phyloP scores from a whole-genome alignment of 2,888 invertebrate genomes.

The Diarsia mendica region DNA sequence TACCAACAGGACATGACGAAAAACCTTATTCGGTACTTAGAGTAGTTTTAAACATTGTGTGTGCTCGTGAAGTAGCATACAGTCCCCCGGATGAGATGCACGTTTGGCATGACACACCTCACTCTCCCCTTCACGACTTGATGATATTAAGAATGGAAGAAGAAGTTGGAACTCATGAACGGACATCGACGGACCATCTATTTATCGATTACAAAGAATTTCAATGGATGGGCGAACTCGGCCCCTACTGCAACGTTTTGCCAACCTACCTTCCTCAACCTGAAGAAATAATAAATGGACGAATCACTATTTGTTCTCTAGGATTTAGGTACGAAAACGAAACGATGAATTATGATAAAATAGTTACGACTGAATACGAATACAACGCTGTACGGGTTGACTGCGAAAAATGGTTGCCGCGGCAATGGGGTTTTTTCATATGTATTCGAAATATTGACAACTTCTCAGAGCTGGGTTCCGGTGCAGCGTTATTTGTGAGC shows the following conservation, averaged over 20 bases:
- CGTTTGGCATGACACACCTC: neutral
- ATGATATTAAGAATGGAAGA: slow-evolving; percentile 21
- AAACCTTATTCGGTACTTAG: too few relatives aligned
- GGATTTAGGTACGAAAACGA: neutral
- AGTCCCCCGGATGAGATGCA: neutral
- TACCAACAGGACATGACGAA: too few relatives aligned
- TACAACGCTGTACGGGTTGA: neutral
- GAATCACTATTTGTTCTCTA: neutral
- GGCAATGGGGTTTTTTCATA: slow-evolving; percentile 18
- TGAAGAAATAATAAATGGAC: neutral
- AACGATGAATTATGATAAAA: neutral
- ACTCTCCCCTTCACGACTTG: slow-evolving; percentile 28
- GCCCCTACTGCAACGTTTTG: neutral
- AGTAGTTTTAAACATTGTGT: neutral
- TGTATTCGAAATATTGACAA: slow-evolving; percentile 19
- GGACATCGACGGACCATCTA: too few relatives aligned
- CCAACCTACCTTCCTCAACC: fast-evolving
- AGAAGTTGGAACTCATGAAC: neutral
- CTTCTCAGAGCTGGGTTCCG: neutral
- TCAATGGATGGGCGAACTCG: too few relatives aligned
- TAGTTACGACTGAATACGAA: neutral
- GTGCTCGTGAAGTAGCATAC: slow-evolving; percentile 16
- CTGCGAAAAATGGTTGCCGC: slow-evolving; percentile 28
- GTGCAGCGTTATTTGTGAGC: neutral
- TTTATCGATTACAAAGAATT: too few relatives aligned